Evolutionary conservation across 2,113 vertebrate species (phyloP).

Genomic region (Entomyzon cyanotis): DNA sequence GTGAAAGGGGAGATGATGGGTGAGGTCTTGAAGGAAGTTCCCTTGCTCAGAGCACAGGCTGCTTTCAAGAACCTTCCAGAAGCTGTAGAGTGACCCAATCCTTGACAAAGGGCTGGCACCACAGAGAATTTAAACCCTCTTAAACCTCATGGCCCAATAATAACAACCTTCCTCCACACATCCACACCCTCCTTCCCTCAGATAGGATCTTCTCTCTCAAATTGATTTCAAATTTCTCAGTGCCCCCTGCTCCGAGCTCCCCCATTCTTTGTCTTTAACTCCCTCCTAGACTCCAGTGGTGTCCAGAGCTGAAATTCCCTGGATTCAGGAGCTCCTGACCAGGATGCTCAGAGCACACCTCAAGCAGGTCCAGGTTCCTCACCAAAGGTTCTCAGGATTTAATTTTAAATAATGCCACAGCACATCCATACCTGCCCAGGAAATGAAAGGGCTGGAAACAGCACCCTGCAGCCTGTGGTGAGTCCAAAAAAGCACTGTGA

Average conservation of each 20-base stretch:
- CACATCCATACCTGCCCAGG: not conserved
- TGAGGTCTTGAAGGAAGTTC: not conserved
- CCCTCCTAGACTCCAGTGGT: not conserved
- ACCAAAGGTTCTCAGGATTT: not conserved
- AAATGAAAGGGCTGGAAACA: not conserved
- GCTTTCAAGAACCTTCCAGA: not conserved
- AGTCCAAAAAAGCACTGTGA: not conserved
- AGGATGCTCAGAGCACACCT: not conserved
- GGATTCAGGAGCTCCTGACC: not conserved
- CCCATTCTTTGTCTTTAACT: not conserved
- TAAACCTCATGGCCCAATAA: not conserved
- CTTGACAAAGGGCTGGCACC: not conserved
- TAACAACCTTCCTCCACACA: not conserved
- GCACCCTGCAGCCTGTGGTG: not conserved
- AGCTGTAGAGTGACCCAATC: not conserved
- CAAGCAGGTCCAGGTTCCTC: not conserved
- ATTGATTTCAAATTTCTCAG: not conserved
- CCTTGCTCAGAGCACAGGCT: not conserved
- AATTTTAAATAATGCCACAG: not conserved
- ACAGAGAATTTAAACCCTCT: not conserved
- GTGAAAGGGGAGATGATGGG: not conserved
- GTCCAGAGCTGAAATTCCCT: not conserved
- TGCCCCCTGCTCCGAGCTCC: not conserved
- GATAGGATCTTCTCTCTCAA: rapidly evolving
- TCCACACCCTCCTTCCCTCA: too few species aligned